These are phyloP conservation scores for Pterocles burchelli DNA, from an alignment of 2,113 vertebrate genomes.

Conservation along the genomic window DNA sequence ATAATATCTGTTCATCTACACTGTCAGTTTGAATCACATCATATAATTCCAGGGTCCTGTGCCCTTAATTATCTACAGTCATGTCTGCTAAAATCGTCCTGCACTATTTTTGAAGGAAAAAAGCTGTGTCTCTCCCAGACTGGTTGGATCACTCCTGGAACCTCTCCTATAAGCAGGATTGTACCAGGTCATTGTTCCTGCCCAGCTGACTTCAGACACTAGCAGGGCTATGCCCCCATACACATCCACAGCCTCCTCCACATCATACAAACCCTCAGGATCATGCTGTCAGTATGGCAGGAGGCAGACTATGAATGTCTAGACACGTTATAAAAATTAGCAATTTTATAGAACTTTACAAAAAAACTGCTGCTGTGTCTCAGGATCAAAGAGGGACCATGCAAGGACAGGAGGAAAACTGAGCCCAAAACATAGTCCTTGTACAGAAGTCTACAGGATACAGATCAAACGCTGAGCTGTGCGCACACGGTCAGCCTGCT, in stretches of 20 bases:
- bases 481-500: neutral
- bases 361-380: neutral
- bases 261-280: accelerated
- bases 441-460: neutral
- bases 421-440: neutral
- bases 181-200: neutral
- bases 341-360: neutral
- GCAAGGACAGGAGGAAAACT: neutral
- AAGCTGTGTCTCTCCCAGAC: neutral
- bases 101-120: neutral
- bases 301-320: neutral
- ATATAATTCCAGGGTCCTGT: neutral
- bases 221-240: neutral
- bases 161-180: neutral
- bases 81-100: neutral
- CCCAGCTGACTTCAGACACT: neutral
- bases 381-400: neutral
- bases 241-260: neutral
- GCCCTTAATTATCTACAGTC: neutral
- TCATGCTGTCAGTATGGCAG: neutral
- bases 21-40: neutral
- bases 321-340: neutral
- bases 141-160: neutral
- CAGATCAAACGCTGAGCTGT: neutral
- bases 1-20: neutral